These are phyloP conservation scores for Rhyzopertha dominica DNA, from an alignment of 1,140 invertebrate genomes.

Conservation along the genomic window DNA sequence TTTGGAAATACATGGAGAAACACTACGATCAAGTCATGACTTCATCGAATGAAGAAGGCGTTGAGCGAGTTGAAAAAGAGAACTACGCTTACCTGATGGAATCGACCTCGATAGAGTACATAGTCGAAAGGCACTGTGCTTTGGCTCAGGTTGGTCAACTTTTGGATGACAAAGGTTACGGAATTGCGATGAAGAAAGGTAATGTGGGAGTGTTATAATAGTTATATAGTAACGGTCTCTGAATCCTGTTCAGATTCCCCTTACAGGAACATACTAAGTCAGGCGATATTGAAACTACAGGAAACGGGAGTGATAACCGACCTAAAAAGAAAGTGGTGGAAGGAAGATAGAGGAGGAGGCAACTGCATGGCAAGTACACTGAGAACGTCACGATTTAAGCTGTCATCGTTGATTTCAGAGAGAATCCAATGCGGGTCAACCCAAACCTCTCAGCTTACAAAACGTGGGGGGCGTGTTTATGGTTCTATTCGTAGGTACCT, in stretches of 20 bases:
- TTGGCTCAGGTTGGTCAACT: conserved; percentile 62
- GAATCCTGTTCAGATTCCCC: conserved; percentile 60
- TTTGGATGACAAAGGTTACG: conserved; percentile 78
- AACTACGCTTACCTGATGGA: conserved; percentile 76
- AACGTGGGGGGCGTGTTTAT: conserved; percentile 72
- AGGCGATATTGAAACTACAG: conserved; percentile 73
- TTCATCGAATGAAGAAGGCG: conserved; percentile 61
- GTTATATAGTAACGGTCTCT: neutral
- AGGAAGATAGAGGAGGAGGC: conserved; percentile 67
- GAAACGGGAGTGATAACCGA: conserved; percentile 70
- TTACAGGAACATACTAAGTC: conserved; percentile 67
- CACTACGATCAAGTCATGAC: conserved; percentile 60
- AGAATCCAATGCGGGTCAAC: conserved; percentile 30
- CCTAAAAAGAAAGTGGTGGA: conserved; percentile 86
- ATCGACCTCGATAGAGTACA: conserved; percentile 66
- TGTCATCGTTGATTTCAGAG: conserved; percentile 21
- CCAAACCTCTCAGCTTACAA: conserved; percentile 50
- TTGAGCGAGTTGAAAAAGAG: conserved; percentile 58
- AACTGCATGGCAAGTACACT: conserved; percentile 58
- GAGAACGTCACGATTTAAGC: no score
- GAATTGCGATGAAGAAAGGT: conserved; percentile 77
- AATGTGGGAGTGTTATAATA: conserved; percentile 18
- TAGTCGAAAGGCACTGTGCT: conserved; percentile 62
- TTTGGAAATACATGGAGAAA: conserved; percentile 67
- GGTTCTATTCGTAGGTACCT: conserved; percentile 54